Base-by-base conservation (phyloP, 2,888 invertebrate genomes). In the Tholera decimalis region DNA sequence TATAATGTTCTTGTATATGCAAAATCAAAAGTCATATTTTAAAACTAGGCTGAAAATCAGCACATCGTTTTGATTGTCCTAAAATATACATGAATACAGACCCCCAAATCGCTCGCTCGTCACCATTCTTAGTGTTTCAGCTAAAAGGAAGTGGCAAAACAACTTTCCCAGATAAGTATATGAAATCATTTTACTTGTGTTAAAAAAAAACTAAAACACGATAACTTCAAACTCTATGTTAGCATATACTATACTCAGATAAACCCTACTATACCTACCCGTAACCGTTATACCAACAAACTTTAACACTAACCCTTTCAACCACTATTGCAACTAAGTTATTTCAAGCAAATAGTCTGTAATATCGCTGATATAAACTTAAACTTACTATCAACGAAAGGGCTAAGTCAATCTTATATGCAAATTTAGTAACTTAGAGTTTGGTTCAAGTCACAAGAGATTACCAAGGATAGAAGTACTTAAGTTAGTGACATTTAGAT, bases 391-490 rank as follows among this genome's bases (percentile, higher is more conserved):
- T 87, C 85, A 87, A 80, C 84, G 80, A 72, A 69, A 80, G 82
- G 83, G 74, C 83, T 88, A 88, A 86, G 90, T 88, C 90, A 91
- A 91, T 88, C 89, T 87, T 83, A 81, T 89, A 91, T 91, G 92
- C 85, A 91, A 91, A 92, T 91, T 88, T 81, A 47, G 73, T 82
- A 87, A 84, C 71, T 80, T 72, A 82, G 59, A 64, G 70, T 74
- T 57, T 71, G 84, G 85, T 73, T 20, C 69, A 87, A 87, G 81
- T 47, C 24, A 57, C 49, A 37, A 68, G 54, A 68, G 80, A 76
- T 74, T 73, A 66, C 55, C 30, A 22, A 53, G 35, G 44, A 50
- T n/a, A 22, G n/a, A 64, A 47, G 43, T 65, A 37, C 28, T 71
- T 69, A 60, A 62, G 41, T 47, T n/a, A 35, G 6, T 43, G 20